phyloP scores from a whole-genome alignment of 2,113 vertebrate genomes.

The Crypturellus undulatus region DNA sequence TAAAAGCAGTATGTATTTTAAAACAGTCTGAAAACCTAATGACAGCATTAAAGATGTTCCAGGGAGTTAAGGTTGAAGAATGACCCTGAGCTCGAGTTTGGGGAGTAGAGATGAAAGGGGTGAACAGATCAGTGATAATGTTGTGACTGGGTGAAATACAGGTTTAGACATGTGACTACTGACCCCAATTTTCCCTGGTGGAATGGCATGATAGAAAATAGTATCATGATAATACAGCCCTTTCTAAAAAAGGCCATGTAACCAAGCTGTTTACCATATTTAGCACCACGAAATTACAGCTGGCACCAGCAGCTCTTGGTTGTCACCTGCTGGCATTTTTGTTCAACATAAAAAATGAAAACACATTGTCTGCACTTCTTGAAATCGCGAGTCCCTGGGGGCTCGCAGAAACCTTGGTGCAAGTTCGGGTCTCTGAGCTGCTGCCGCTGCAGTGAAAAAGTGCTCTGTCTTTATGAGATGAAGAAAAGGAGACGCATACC shows the following conservation, averaged over 20 bases:
- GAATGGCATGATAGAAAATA: slow-evolving; percentile 29
- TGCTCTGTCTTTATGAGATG: background rate
- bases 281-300: slow-evolving; percentile 20
- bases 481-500: accelerated
- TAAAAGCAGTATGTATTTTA: background rate
- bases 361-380: slow-evolving; percentile 30
- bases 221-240: slow-evolving; percentile 25
- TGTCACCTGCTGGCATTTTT: slow-evolving; percentile 66
- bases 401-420: background rate
- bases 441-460: background rate
- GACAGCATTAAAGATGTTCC: background rate
- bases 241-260: slow-evolving; percentile 54
- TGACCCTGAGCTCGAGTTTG: background rate
- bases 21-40: background rate
- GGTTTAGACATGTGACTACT: background rate
- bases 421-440: background rate
- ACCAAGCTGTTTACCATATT: slow-evolving; percentile 62
- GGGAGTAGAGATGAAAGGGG: background rate
- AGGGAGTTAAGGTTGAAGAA: background rate
- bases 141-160: background rate
- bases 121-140: background rate
- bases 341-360: slow-evolving; percentile 56
- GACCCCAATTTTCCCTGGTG: background rate
- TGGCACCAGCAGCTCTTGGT: slow-evolving; percentile 51
- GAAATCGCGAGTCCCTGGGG: background rate